These are phyloP conservation scores for Tiliacea citrago DNA, from an alignment of 2,888 invertebrate species.

Conservation along the genomic window DNA sequence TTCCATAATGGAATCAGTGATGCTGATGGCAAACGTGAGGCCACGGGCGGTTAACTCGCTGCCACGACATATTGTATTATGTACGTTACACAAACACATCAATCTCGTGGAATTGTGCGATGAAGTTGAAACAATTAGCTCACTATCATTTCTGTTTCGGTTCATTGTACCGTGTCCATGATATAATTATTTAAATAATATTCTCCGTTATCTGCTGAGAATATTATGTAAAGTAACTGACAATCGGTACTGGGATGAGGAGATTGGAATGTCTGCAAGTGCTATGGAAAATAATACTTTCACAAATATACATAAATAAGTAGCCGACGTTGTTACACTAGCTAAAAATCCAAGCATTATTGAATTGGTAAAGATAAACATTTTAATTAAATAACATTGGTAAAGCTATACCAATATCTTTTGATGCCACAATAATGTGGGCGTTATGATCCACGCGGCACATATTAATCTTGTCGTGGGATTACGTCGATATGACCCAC, in stretches of 20 bases:
- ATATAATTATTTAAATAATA: slow-evolving; percentile 57
- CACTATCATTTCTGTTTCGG: slow-evolving; percentile 70
- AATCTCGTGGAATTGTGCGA: slow-evolving; percentile 66
- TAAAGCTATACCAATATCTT: slow-evolving; percentile 35
- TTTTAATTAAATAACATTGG: slow-evolving; percentile 40
- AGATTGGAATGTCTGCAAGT: slow-evolving; percentile 19
- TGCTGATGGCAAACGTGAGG: slow-evolving; percentile 62
- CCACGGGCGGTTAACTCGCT: slow-evolving; percentile 60
- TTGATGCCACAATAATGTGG: slow-evolving; percentile 45
- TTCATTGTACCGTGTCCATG: slow-evolving; percentile 68
- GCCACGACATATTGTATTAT: slow-evolving; percentile 51
- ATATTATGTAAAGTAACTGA: slow-evolving; percentile 22
- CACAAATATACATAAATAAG: not conserved
- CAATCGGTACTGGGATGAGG: not conserved
- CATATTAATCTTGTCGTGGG: slow-evolving; percentile 61
- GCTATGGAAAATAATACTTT: not conserved
- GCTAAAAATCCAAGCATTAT: slow-evolving; percentile 6
- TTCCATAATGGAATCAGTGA: slow-evolving; percentile 68
- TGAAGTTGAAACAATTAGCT: slow-evolving; percentile 70
- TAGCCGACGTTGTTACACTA: not conserved
- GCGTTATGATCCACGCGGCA: slow-evolving; percentile 42
- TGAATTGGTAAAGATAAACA: slow-evolving; percentile 8
- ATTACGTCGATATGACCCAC: slow-evolving; percentile 63
- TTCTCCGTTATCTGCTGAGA: slow-evolving; percentile 9
- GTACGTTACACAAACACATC: slow-evolving; percentile 60